Percentiles rank a stretch among this genome's conserved stretches.
These are phyloP conservation scores for Leptodirus hochenwartii DNA, from an alignment of 2,888 invertebrate species.

Conservation along the genomic window DNA sequence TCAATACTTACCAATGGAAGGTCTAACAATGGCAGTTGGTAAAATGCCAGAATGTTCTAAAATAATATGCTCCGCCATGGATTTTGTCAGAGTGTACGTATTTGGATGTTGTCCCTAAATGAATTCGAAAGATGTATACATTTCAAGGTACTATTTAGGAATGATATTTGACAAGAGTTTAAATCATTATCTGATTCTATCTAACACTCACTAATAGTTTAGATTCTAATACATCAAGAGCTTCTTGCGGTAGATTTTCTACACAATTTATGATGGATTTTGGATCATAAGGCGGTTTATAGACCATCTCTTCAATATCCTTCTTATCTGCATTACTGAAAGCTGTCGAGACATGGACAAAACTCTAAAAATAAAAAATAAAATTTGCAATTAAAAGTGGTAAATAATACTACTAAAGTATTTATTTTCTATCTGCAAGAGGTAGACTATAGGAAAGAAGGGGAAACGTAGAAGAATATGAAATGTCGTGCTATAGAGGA, in stretches of 20 bases:
- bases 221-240: conserved; percentile 35
- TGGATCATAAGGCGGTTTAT: conserved; percentile 49
- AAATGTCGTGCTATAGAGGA: too few relatives aligned
- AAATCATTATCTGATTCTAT: background rate
- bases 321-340: conserved; percentile 83
- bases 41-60: conserved; percentile 47
- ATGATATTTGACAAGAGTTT: background rate
- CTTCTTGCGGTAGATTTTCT: conserved; percentile 40
- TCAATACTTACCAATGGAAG: conserved; percentile 58
- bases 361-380: conserved; percentile 30
- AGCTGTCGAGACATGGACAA: conserved; percentile 89
- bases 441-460: too few relatives aligned
- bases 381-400: conserved; percentile 4
- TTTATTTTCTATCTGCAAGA: too few relatives aligned
- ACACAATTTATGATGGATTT: conserved; percentile 41
- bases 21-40: conserved; percentile 80
- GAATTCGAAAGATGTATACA: background rate
- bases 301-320: conserved; percentile 67
- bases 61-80: conserved; percentile 76
- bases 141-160: background rate
- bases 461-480: too few relatives aligned
- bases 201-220: conserved; percentile 32
- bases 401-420: background rate
- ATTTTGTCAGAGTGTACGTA: conserved; percentile 91
- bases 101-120: conserved; percentile 64